Conservation (phyloP, 2,797 vertebrate species). For the Malurus splendens region DNA sequence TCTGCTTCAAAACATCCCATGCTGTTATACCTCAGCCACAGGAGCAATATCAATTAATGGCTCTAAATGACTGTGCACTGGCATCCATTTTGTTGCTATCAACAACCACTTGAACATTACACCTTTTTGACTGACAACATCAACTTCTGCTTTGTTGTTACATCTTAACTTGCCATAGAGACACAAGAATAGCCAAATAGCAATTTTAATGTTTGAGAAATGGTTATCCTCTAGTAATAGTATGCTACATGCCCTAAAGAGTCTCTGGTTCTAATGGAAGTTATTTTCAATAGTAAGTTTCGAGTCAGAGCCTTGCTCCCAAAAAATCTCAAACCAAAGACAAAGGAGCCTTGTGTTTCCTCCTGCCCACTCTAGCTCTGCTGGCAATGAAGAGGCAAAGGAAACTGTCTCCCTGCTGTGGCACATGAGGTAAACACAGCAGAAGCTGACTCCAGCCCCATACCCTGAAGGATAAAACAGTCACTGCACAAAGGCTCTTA, state of each 20-base stretch:
- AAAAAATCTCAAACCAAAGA: neutral
- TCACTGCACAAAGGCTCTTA: neutral
- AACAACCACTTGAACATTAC: constrained; percentile 44
- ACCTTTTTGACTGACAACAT: constrained; percentile 64
- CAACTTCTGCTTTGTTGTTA: constrained; percentile 70
- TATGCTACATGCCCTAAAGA: neutral
- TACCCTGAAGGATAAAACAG: neutral
- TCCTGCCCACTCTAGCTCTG: neutral
- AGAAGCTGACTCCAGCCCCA: neutral
- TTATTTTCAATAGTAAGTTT: neutral
- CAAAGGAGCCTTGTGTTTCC: neutral
- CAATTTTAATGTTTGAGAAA: constrained; percentile 48
- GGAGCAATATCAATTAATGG: constrained; percentile 27
- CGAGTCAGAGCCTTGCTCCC: neutral
- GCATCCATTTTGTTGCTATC: constrained; percentile 51
- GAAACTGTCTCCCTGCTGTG: neutral
- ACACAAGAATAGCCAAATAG: constrained; percentile 66
- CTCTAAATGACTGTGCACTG: constrained; percentile 31
- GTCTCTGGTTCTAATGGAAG: neutral
- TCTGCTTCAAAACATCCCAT: constrained; percentile 54
- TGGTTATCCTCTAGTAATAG: constrained; percentile 11
- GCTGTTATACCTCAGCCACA: constrained; percentile 13
- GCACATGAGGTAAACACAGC: neutral
- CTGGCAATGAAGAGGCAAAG: neutral
- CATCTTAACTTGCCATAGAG: constrained; percentile 72